phyloP scores from a whole-genome alignment of 2,113 vertebrate species.

The Bujurquina vittata region DNA sequence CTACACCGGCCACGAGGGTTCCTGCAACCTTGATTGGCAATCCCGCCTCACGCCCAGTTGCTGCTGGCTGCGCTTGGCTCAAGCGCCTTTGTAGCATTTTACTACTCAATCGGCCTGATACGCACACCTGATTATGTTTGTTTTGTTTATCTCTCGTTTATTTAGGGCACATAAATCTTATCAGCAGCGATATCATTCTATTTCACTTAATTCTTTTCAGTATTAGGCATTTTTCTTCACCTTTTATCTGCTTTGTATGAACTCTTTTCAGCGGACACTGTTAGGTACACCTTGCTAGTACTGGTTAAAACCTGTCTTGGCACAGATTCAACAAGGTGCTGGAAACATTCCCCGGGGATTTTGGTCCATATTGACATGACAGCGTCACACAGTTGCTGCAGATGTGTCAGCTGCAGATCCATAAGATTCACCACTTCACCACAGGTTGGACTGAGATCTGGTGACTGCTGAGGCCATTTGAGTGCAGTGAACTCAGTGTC shows the following conservation, averaged over 20 bases:
- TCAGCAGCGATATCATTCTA: not conserved
- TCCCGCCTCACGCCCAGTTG: not conserved
- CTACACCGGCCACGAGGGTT: conserved; percentile 16
- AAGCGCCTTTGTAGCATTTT: not conserved
- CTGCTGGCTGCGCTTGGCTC: not conserved
- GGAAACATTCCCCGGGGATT: not conserved
- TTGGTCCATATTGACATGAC: fast-evolving
- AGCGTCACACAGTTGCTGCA: not conserved
- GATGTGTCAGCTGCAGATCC: not conserved
- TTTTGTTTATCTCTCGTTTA: not conserved
- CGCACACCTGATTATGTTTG: not conserved
- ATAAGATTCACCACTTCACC: no score
- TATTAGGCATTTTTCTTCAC: not conserved
- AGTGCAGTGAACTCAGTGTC: no score
- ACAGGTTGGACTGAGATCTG: no score
- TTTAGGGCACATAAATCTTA: not conserved
- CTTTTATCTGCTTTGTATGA: fast-evolving
- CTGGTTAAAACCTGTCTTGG: not conserved
- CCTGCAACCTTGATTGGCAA: not conserved
- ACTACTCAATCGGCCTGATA: not conserved
- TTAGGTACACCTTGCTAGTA: not conserved
- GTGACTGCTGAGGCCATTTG: no score
- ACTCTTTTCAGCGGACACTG: not conserved
- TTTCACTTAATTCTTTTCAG: not conserved
- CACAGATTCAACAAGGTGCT: not conserved